Percentiles rank a stretch among this genome's conserved stretches.
Conservation (phyloP, 2,113 vertebrate species). For the Pseudonaja textilis region DNA sequence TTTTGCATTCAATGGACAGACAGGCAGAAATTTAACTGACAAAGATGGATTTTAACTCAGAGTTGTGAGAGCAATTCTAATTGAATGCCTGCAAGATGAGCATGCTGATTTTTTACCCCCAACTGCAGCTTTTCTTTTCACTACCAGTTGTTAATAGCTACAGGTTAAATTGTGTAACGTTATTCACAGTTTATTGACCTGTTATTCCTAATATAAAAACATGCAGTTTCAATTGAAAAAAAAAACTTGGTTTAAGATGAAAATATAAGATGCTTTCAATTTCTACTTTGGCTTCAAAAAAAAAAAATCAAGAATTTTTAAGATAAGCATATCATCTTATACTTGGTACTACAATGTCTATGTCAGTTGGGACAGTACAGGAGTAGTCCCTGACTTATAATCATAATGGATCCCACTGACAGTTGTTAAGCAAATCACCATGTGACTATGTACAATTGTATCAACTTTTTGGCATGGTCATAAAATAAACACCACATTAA, state of each 20-base stretch:
- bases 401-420: not conserved
- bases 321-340: not conserved
- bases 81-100: not conserved
- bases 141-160: not conserved
- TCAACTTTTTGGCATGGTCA: not conserved
- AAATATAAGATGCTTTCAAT: not conserved
- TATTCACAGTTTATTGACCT: not conserved
- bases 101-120: not conserved
- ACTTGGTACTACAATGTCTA: not conserved
- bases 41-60: not conserved
- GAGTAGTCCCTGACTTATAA: not conserved
- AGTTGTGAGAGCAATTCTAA: not conserved
- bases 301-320: not conserved
- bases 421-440: not conserved
- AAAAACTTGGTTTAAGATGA: not conserved
- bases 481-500: not conserved
- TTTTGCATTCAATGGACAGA: not conserved
- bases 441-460: not conserved
- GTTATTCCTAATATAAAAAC: not conserved
- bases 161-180: not conserved
- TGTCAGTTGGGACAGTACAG: not conserved
- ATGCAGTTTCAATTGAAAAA: not conserved
- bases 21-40: not conserved
- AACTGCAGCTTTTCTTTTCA: not conserved
- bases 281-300: not conserved